Conservation (phyloP, 2,113 vertebrate genomes). For the Typhlomys cinereus region DNA sequence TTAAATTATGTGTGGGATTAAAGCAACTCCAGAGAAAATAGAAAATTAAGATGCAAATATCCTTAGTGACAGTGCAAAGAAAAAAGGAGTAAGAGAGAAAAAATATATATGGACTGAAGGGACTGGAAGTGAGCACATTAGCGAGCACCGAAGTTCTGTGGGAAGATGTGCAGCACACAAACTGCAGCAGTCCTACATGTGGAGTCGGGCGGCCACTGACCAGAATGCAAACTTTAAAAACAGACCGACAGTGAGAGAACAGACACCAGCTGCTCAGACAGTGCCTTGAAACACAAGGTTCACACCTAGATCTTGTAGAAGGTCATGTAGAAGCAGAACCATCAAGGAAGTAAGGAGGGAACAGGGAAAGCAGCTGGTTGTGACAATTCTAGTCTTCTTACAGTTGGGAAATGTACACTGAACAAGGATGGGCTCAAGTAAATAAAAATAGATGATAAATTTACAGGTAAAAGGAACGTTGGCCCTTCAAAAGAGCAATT, state of each 20-base stretch:
- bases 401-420: background rate
- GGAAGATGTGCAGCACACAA: background rate
- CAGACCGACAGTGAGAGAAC: background rate
- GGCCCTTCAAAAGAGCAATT: background rate
- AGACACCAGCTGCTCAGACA: background rate
- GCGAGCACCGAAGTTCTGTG: rapidly evolving
- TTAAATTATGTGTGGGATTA: background rate
- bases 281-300: background rate
- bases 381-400: background rate
- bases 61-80: background rate
- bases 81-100: background rate
- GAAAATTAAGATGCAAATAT: background rate
- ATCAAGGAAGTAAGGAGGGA: background rate
- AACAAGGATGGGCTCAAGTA: background rate
- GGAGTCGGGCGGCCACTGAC: background rate
- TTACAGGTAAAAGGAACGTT: background rate
- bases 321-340: background rate
- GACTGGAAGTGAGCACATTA: background rate
- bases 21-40: background rate
- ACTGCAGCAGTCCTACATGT: no score
- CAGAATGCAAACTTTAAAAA: background rate
- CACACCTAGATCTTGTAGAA: background rate
- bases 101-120: background rate
- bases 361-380: background rate
- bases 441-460: background rate